A percentile compares a stretch with the other conserved stretches of the same genome.
Conservation (phyloP, 2,888 invertebrate species). For the Apodemia mormo region DNA sequence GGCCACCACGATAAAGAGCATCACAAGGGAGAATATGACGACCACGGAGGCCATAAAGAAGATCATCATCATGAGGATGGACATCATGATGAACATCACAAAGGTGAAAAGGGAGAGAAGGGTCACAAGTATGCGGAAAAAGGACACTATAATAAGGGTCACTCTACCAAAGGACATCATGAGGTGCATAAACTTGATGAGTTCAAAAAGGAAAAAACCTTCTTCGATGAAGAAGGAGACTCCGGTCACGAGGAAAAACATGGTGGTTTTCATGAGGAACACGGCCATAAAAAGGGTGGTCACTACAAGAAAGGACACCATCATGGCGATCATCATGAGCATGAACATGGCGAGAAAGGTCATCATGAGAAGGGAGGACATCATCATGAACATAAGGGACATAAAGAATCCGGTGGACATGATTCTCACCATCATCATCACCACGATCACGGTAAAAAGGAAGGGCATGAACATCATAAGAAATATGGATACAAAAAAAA, state of each 20-base stretch:
- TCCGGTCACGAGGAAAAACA: slow-evolving; percentile 91
- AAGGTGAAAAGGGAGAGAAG: slow-evolving; percentile 85
- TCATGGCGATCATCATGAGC: slow-evolving; percentile 88
- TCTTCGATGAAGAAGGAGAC: slow-evolving; percentile 92
- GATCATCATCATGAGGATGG: slow-evolving; percentile 85
- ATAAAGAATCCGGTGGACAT: slow-evolving; percentile 89
- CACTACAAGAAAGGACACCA: slow-evolving; percentile 91
- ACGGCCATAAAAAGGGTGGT: slow-evolving; percentile 91
- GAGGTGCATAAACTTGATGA: slow-evolving; percentile 92
- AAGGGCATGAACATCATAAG: slow-evolving; percentile 89
- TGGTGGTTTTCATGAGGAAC: slow-evolving; percentile 89
- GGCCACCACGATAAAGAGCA: slow-evolving; percentile 88
- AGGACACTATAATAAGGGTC: slow-evolving; percentile 91
- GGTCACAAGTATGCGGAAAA: slow-evolving; percentile 85
- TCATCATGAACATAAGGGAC: slow-evolving; percentile 89
- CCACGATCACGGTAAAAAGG: slow-evolving; percentile 89
- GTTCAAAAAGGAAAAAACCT: slow-evolving; percentile 92
- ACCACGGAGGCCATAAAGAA: slow-evolving; percentile 83
- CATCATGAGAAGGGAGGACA: slow-evolving; percentile 91
- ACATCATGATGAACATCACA: slow-evolving; percentile 84
- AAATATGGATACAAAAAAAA: slow-evolving; percentile 87
- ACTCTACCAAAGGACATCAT: slow-evolving; percentile 92
- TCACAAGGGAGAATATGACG: slow-evolving; percentile 83
- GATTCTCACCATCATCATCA: slow-evolving; percentile 89
- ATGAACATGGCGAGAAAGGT: slow-evolving; percentile 90